These are phyloP conservation scores for Petromus typicus DNA, from an alignment of 2,113 vertebrate species.

Conservation along the genomic window DNA sequence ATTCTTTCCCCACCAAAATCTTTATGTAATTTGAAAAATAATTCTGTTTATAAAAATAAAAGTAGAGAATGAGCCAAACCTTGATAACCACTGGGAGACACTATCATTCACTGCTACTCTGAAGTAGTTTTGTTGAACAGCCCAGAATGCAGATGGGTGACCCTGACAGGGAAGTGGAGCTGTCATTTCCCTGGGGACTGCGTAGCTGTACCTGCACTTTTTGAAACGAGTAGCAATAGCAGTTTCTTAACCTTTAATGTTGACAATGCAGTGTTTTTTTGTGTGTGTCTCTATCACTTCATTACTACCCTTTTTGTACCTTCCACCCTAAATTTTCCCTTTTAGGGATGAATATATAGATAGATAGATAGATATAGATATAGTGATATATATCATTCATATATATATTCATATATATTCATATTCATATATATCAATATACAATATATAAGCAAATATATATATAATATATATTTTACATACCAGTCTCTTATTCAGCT, in stretches of 20 bases:
- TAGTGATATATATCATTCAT: no score
- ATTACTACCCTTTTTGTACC: conserved; percentile 47
- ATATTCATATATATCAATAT: background rate
- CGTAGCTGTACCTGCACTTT: conserved; percentile 21
- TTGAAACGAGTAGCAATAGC: background rate
- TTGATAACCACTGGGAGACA: conserved; percentile 47
- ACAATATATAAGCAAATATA: background rate
- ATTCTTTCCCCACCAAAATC: background rate
- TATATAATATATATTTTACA: no score
- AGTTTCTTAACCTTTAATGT: conserved; percentile 55
- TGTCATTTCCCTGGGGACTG: conserved; percentile 15
- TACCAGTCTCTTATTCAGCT: conserved; percentile 73
- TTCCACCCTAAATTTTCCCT: conserved; percentile 52
- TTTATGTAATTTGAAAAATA: conserved; percentile 43
- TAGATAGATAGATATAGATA: no score
- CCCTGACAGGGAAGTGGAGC: background rate
- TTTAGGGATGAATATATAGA: conserved; percentile 59
- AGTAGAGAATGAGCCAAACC: conserved; percentile 14
- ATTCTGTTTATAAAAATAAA: background rate
- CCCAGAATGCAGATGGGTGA: background rate
- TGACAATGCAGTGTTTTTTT: conserved; percentile 44
- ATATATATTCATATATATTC: background rate
- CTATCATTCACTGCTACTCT: conserved; percentile 73
- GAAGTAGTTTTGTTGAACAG: conserved; percentile 45
- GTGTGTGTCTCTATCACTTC: conserved; percentile 51